These are phyloP conservation scores for Casuarius casuarius DNA, from an alignment of 2,113 vertebrate genomes.

Conservation along the genomic window DNA sequence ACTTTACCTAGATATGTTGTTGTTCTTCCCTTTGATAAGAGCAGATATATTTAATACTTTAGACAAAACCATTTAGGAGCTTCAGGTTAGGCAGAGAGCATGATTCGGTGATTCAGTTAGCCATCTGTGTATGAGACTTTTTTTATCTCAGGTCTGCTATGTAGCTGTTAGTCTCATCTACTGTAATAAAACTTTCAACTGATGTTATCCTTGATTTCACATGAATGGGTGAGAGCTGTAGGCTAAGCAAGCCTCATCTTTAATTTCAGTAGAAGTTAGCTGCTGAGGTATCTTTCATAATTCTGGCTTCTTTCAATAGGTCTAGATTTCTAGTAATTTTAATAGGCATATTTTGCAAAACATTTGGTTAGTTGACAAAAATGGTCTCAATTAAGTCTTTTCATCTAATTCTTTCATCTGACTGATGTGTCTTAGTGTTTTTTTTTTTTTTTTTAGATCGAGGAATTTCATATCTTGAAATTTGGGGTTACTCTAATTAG, in stretches of 20 bases:
- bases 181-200: not conserved
- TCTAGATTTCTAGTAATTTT: not conserved
- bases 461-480: not conserved
- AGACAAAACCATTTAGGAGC: not conserved
- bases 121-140: not conserved
- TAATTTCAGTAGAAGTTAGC: not conserved
- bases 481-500: not conserved
- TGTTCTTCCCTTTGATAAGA: not conserved
- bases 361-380: not conserved
- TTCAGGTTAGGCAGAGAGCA: not conserved
- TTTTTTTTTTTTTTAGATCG: not conserved
- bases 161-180: not conserved
- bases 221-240: not conserved
- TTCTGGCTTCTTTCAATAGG: rapidly evolving
- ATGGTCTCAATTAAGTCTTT: not conserved
- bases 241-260: not conserved
- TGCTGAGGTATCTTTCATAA: not conserved
- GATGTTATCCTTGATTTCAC: not conserved
- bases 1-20: rapidly evolving
- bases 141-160: not conserved
- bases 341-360: not conserved
- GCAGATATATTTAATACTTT: not conserved
- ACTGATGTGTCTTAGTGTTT: too few relatives aligned
- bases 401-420: not conserved
- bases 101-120: not conserved